Percentiles rank a stretch among this genome's conserved stretches.
These are phyloP conservation scores for Ephialtes manifestator DNA, from an alignment of 2,888 invertebrate species.

Conservation along the genomic window DNA sequence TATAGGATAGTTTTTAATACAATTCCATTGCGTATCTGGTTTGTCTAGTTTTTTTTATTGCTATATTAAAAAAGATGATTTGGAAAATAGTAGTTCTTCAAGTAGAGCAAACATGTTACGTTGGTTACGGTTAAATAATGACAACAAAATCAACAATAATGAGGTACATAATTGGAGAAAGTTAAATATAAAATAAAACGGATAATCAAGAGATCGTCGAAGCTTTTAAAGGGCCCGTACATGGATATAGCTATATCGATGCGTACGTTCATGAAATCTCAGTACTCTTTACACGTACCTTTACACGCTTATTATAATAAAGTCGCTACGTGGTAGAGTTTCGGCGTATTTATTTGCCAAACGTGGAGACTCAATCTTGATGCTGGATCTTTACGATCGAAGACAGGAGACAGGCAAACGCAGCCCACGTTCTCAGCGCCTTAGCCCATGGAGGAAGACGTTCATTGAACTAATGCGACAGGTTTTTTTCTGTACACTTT, in stretches of 20 bases:
- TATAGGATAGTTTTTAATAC: too few relatives aligned
- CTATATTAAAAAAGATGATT: too few relatives aligned
- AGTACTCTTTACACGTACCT: constrained; percentile 16
- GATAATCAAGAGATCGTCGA: constrained; percentile 45
- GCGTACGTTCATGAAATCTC: constrained; percentile 30
- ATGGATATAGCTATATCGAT: background rate
- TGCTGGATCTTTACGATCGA: constrained; percentile 49
- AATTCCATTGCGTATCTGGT: too few relatives aligned
- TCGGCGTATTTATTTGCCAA: constrained; percentile 15
- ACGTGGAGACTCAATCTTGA: constrained; percentile 38
- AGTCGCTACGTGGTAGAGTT: constrained; percentile 19
- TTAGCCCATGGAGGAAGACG: background rate
- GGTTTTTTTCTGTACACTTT: constrained; percentile 31
- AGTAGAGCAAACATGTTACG: too few relatives aligned
- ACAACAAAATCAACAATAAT: constrained; percentile 18
- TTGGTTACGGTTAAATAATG: background rate
- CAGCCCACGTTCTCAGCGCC: background rate
- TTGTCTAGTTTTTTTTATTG: too few relatives aligned
- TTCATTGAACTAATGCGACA: constrained; percentile 36
- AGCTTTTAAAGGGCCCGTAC: constrained; percentile 10
- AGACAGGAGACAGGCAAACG: constrained; percentile 13
- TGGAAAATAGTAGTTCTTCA: too few relatives aligned
- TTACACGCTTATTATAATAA: constrained; percentile 42
- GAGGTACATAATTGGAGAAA: constrained; percentile 38
- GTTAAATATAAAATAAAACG: constrained; percentile 16